Evolutionary conservation across 2,888 invertebrate species (phyloP).

Genomic region (Marronus borbonicus): DNA sequence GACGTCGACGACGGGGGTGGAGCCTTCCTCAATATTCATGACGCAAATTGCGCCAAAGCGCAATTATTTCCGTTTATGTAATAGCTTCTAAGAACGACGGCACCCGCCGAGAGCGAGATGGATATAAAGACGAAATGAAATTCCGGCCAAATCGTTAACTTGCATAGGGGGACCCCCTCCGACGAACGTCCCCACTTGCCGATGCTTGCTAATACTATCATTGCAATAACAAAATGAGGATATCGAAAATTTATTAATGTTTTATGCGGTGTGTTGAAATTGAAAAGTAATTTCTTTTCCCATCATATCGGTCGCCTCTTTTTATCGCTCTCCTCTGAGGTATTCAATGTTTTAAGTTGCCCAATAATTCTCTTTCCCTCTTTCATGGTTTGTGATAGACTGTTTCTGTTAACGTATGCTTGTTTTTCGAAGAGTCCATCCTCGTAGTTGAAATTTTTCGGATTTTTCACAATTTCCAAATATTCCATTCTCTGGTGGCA

Average conservation of each 20-base stretch:
- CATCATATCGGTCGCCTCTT: neutral
- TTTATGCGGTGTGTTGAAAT: slow-evolving; percentile 21
- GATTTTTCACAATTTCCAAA: no score
- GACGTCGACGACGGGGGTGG: slow-evolving; percentile 28
- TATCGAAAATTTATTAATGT: slow-evolving; percentile 44
- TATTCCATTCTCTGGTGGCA: no score
- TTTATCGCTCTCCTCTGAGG: slow-evolving; percentile 1
- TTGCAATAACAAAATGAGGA: slow-evolving; percentile 25
- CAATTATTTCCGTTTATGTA: slow-evolving; percentile 48
- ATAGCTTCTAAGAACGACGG: slow-evolving; percentile 42
- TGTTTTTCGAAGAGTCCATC: no score
- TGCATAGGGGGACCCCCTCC: neutral
- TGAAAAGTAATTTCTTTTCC: slow-evolving; percentile 15
- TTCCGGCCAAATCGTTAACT: slow-evolving; percentile 45
- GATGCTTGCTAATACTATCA: slow-evolving; percentile 18
- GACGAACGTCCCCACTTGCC: slow-evolving; percentile 3
- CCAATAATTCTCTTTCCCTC: no score
- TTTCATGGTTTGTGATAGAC: no score
- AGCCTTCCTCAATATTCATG: slow-evolving; percentile 45
- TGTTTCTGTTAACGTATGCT: no score
- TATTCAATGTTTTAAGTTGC: no score
- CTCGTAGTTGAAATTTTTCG: no score
- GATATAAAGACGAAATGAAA: slow-evolving; percentile 48
- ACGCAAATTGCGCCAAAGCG: slow-evolving; percentile 48
- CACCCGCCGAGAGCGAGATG: slow-evolving; percentile 42